A percentile compares a stretch with the other conserved stretches of the same genome.
These are phyloP conservation scores for human (Homo sapiens) DNA, from an alignment of 2,113 vertebrate genomes.

Conservation along the genomic window DNA sequence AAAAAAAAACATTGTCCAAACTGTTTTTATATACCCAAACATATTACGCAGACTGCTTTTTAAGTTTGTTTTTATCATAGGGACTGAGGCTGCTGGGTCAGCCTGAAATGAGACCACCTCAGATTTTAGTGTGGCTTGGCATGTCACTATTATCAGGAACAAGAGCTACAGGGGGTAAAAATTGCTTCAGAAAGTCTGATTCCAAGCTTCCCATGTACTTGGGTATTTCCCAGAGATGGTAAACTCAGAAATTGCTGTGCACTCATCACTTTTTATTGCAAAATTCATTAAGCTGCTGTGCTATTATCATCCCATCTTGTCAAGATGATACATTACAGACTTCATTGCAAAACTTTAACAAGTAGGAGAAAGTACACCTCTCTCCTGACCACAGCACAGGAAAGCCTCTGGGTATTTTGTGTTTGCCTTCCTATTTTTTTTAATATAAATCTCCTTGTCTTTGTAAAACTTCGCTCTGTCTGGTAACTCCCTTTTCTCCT, in stretches of 20 bases:
- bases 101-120: conserved; percentile 45
- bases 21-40: background rate
- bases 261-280: conserved; percentile 79
- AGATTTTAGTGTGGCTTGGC: background rate
- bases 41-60: background rate
- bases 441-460: background rate
- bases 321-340: conserved; percentile 75
- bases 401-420: conserved; percentile 61
- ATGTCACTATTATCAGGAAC: background rate
- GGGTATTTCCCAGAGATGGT: conserved; percentile 72
- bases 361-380: conserved; percentile 65
- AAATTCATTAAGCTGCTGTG: conserved; percentile 75
- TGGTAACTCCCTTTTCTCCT: conserved; percentile 46
- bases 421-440: conserved; percentile 29
- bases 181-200: background rate
- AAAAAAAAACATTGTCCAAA: background rate
- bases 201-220: conserved; percentile 58
- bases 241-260: conserved; percentile 70
- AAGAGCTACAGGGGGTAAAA: background rate
- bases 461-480: background rate
- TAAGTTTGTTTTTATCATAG: conserved; percentile 40
- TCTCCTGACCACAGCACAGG: background rate
- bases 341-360: conserved; percentile 76
- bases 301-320: conserved; percentile 74
- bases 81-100: background rate